phyloP scores from a whole-genome alignment of 2,888 invertebrate species.

The Erebia epiphron region DNA sequence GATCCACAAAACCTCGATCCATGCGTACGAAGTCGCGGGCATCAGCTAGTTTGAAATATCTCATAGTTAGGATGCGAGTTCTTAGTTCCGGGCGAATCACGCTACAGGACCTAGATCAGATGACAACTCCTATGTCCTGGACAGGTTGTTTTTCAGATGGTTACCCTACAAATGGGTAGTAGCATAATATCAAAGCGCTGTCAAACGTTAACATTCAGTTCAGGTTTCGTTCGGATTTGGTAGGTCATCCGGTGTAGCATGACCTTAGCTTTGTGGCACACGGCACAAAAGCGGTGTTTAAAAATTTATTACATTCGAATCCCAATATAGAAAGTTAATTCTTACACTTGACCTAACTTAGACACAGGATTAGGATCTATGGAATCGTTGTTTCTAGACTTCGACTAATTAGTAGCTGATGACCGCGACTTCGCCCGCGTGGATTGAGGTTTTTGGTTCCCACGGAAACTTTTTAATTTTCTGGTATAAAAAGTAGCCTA shows the following conservation, averaged over 20 bases:
- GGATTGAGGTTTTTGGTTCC: too few relatives aligned
- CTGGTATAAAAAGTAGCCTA: too few relatives aligned
- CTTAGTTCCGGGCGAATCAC: too few relatives aligned
- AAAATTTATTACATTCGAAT: slow-evolving; percentile 23
- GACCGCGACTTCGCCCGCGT: too few relatives aligned
- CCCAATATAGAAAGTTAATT: slow-evolving; percentile 18
- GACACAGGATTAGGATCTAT: neutral
- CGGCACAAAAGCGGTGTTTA: slow-evolving; percentile 37
- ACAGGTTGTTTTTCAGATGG: neutral
- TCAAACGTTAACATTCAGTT: slow-evolving; percentile 45
- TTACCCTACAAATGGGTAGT: slow-evolving; percentile 4
- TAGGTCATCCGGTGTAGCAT: slow-evolving; percentile 47
- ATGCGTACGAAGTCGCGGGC: too few relatives aligned
- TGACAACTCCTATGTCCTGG: neutral
- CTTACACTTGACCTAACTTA: neutral
- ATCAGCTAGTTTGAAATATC: too few relatives aligned
- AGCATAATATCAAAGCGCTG: slow-evolving; percentile 42
- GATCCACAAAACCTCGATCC: too few relatives aligned
- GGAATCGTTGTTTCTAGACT: neutral
- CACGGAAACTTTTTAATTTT: too few relatives aligned
- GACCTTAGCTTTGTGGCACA: slow-evolving; percentile 48
- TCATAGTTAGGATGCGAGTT: too few relatives aligned
- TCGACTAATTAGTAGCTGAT: too few relatives aligned
- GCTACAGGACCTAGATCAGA: too few relatives aligned
- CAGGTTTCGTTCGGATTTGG: slow-evolving; percentile 48